Evolutionary conservation across 2,888 invertebrate genomes (phyloP).

Genomic region (Adelphocoris suturalis): DNA sequence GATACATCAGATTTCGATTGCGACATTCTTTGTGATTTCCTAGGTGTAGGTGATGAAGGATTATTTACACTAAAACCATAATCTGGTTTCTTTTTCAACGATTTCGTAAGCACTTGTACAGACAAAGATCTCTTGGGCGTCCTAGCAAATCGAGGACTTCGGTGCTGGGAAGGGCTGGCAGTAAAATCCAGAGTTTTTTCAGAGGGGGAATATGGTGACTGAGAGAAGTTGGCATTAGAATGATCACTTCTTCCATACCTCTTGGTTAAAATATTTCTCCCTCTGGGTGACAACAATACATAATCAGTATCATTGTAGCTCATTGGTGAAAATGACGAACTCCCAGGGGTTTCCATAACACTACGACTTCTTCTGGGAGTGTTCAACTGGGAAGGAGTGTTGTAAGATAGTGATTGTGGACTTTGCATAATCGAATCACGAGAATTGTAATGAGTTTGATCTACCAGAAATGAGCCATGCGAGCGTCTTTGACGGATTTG

Average conservation of each 20-base stretch:
- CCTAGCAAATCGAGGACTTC: background rate
- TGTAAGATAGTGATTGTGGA: background rate
- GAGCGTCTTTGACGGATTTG: background rate
- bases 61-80: background rate
- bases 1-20: background rate
- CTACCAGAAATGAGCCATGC: background rate
- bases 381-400: constrained; percentile 5
- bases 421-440: background rate
- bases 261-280: background rate
- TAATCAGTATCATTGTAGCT: background rate
- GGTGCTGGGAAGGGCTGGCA: constrained; percentile 10
- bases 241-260: background rate
- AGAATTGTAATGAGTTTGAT: background rate
- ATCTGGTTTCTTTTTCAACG: constrained; percentile 22
- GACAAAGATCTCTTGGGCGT: constrained; percentile 34
- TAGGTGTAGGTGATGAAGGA: background rate
- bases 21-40: background rate
- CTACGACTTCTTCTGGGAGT: constrained; percentile 50
- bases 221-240: background rate
- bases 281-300: constrained; percentile 27
- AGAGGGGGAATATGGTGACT: background rate
- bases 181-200: constrained; percentile 16
- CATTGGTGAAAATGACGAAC: constrained; percentile 47
- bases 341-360: constrained; percentile 18
- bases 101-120: constrained; percentile 40